These are phyloP conservation scores for Seira sanloemensis DNA, from an alignment of 2,888 invertebrate genomes.

Conservation along the genomic window DNA sequence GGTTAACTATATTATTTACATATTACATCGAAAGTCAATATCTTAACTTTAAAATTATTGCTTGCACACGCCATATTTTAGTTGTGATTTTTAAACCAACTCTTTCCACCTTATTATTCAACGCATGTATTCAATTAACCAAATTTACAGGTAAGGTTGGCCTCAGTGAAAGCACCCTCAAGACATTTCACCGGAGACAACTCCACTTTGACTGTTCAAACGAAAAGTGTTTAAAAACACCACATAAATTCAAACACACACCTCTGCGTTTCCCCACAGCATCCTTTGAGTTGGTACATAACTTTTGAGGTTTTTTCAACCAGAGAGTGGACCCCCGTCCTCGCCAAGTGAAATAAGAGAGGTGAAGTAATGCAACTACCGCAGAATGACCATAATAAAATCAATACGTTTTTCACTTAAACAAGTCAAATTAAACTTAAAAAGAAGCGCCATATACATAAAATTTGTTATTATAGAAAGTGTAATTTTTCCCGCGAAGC, in stretches of 20 bases:
- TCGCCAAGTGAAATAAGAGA: background rate
- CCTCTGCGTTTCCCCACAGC: background rate
- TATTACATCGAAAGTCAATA: too few species aligned
- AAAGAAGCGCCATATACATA: slow-evolving; percentile 15
- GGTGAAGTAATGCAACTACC: background rate
- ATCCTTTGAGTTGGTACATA: background rate
- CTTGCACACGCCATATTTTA: too few species aligned
- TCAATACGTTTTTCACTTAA: background rate
- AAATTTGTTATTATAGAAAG: slow-evolving; percentile 15
- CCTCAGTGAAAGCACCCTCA: background rate
- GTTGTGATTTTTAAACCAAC: too few species aligned
- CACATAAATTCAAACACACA: background rate
- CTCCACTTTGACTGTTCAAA: background rate
- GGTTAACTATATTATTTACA: too few species aligned
- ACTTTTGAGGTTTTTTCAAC: background rate
- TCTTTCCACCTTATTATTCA: too few species aligned
- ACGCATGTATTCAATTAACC: too few species aligned
- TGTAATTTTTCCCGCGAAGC: background rate
- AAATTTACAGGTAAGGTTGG: too few species aligned
- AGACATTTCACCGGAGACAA: background rate
- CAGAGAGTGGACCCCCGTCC: background rate
- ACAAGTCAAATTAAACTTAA: background rate
- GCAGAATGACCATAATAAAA: background rate
- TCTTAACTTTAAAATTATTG: too few species aligned
- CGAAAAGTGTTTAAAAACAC: too few species aligned